Base-by-base conservation (phyloP, 2,113 vertebrate species). In the Dipodomys ordii region DNA sequence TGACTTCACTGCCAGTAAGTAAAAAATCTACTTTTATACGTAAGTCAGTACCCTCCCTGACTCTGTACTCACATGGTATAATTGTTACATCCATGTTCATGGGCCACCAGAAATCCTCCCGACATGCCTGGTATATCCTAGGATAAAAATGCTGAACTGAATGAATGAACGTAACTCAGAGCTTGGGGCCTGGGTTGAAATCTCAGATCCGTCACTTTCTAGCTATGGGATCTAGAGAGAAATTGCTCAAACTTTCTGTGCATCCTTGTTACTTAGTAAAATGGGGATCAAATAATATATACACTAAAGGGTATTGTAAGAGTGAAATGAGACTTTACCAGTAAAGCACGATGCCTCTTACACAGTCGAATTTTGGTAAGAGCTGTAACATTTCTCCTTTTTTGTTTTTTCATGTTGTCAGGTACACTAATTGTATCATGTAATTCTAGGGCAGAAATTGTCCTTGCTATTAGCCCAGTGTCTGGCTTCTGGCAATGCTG, bases 1-100 rank as follows among this genome's bases (percentile, higher is more conserved):
- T 96, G 85, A 95, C n/a, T 88, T 88, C 86, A 69, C 57, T 30
- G 16, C 9, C 32, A 87, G 85, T 89, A 88, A 88, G 53, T 19
- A 49, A 85, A 77, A 72, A 62, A 77, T 49, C 62, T n/a, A 53
- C 79, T 85, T 89, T 68, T 53, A 87, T 30, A 39, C 0, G 18
- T 19, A 27, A 80, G 39, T 49, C 28, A 88, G 53, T 19, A 30
- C 73, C 32, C 93, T 78, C 10, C 35, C 44, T 76, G 68, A 76
- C 32, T 68, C 84, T 85, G 20, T 10, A 27, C 6, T 76, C 32
- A 77, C 23, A 78, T 3, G 23, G 9, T 28, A 28, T 5, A 30
- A 72, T 73, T 35, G 65, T 67, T 71, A 76, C 83, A 49, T 71
- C 44, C 2, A 39, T 18, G 65, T 65, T 44, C 49, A 78, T 0